Base-by-base conservation (phyloP, 2,888 invertebrate species). In the Hydrotaea diabolus region DNA sequence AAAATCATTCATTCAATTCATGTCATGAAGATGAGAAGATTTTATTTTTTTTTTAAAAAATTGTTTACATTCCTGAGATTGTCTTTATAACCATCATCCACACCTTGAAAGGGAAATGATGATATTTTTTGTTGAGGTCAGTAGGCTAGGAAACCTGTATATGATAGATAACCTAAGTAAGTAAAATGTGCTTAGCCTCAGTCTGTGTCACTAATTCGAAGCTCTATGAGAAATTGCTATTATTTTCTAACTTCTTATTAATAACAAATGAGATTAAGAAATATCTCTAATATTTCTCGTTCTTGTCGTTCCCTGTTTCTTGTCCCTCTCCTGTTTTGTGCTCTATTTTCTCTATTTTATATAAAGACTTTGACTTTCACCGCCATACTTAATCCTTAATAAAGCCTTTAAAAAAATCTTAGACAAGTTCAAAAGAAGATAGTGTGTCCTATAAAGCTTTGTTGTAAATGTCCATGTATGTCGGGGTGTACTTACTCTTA, bases 401-500 rank as follows among this genome's bases (percentile, higher is more conserved):
- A 66, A 36, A 66, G 66, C 39, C 43, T 59, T 26, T 69, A 59
- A 73, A 73, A 39, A 21, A 8, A n/a, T 49, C 49, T n/a, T 49
- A 49, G 49, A 49, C 15, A 49, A 49, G 49, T 49, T 49, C 49
- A 49, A n/a, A n/a, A n/a, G 49, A 5, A 13, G 15, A 3, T 49
- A n/a, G n/a, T 31, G 49, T 1, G 49, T 49, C 1, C 13, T 39
- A n/a, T n/a, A n/a, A n/a, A n/a, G 49, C 49, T 49, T 49, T 49
- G n/a, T n/a, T 49, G n/a, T 49, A 49, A 13, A 13, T 49, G n/a
- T 49, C n/a, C n/a, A 3, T 49, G 2, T 73, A 53, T 72, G 5
- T 19, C 21, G 1, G 5, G 21, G 17, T 64, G 46, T 23, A 91
- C 92, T 92, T 87, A 92, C 92, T 92, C 88, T 91, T 92, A 83